Conservation (phyloP, 1,140 invertebrate genomes). For the Monochamus saltuarius region DNA sequence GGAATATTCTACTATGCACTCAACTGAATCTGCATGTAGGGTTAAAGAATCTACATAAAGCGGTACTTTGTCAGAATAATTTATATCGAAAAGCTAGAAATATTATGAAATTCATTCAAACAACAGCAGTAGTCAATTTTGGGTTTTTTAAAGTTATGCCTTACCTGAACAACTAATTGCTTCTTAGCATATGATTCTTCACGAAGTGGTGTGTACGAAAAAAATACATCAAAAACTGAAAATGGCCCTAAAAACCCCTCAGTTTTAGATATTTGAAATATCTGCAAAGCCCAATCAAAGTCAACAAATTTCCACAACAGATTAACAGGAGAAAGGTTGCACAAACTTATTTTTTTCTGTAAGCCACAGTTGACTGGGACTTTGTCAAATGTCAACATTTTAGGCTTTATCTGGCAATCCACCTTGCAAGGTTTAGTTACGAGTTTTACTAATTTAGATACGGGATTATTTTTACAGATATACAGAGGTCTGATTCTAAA, state of each 20-base stretch:
- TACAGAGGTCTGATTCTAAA: conserved; percentile 23
- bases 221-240: conserved; percentile 24
- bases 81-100: conserved; percentile 37
- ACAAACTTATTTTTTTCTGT: conserved; percentile 29
- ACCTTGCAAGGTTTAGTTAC: conserved; percentile 28
- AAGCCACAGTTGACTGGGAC: conserved; percentile 29
- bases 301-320: conserved; percentile 36
- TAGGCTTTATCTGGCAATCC: conserved; percentile 33
- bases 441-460: conserved; percentile 31
- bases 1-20: conserved; percentile 25
- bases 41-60: conserved; percentile 23
- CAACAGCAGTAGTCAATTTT: too few species aligned
- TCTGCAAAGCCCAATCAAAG: conserved; percentile 13
- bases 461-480: conserved; percentile 44
- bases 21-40: conserved; percentile 23
- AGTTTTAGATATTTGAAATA: conserved; percentile 29
- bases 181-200: conserved; percentile 29
- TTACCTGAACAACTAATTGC: conserved; percentile 31
- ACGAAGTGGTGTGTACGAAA: conserved; percentile 27
- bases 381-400: conserved; percentile 38
- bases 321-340: conserved; percentile 35
- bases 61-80: conserved; percentile 22
- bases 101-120: too few species aligned
- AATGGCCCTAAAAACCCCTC: conserved; percentile 30
- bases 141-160: neutral